Conservation (phyloP, 2,113 vertebrate species). For the Ellobius talpinus region DNA sequence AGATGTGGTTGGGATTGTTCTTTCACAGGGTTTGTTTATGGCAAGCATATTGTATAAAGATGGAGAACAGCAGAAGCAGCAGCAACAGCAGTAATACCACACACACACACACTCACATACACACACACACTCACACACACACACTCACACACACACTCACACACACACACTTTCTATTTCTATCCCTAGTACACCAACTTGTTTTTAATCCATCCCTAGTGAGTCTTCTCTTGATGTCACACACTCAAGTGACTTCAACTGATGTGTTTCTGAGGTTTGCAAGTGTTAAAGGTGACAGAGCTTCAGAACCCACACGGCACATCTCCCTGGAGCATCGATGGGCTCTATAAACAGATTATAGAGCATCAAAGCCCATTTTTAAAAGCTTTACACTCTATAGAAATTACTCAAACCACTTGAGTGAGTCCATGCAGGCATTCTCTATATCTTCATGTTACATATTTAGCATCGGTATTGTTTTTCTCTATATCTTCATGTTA, state of each 20-base stretch:
- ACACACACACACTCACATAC: neutral
- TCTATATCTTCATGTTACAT: neutral
- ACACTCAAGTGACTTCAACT: neutral
- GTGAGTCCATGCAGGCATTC: neutral
- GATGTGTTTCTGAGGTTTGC: neutral
- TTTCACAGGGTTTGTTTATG: neutral
- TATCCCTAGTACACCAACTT: neutral
- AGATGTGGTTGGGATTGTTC: neutral
- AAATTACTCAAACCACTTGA: neutral
- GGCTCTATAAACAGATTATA: neutral
- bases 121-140: neutral
- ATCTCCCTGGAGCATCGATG: too few species aligned
- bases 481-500: neutral
- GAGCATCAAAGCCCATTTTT: neutral
- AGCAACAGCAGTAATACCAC: neutral
- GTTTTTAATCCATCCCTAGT: neutral
- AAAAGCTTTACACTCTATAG: neutral
- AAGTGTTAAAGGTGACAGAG: neutral
- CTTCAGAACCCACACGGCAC: neutral
- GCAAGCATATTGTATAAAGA: constrained; percentile 3
- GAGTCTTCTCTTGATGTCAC: neutral
- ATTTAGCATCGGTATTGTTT: neutral
- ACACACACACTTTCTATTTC: neutral
- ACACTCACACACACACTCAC: neutral
- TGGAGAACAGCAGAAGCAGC: neutral